Evolutionary conservation across 2,797 vertebrate genomes (phyloP).

Genomic region (Acipenser transmontanus): DNA sequence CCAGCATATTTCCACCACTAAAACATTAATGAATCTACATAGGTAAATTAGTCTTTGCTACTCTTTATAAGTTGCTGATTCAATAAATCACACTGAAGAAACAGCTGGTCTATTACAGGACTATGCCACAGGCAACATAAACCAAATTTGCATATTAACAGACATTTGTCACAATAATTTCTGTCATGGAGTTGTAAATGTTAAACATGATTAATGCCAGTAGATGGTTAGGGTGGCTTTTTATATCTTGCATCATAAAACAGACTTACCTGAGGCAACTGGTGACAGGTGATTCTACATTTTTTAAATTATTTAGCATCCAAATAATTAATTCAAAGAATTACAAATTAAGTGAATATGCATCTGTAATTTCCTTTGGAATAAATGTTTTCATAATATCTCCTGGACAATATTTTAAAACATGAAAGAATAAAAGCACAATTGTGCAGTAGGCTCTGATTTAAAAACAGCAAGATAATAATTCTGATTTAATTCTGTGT

Average conservation of each 20-base stretch:
- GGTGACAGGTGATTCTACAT: background rate
- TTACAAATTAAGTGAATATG: no score
- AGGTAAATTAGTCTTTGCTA: constrained; percentile 54
- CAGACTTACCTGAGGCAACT: background rate
- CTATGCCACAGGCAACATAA: constrained; percentile 37
- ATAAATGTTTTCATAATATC: no score
- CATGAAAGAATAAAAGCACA: no score
- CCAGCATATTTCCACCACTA: constrained; percentile 49
- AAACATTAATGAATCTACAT: constrained; percentile 62
- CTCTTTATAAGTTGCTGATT: constrained; percentile 52
- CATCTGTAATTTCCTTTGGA: no score
- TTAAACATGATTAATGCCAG: constrained; percentile 49
- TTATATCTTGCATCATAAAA: constrained; percentile 31
- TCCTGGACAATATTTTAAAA: no score
- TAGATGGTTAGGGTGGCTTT: constrained; percentile 25
- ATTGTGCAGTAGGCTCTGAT: no score
- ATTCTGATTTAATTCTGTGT: no score
- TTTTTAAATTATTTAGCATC: background rate
- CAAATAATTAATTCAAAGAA: background rate
- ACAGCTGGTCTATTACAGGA: constrained; percentile 61
- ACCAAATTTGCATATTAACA: constrained; percentile 52
- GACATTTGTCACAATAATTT: constrained; percentile 53
- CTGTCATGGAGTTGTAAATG: constrained; percentile 34
- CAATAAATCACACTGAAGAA: constrained; percentile 53
- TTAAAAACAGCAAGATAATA: no score